Evolutionary conservation across 2,113 vertebrate genomes (phyloP).

Genomic region (Oceanodroma tethys): DNA sequence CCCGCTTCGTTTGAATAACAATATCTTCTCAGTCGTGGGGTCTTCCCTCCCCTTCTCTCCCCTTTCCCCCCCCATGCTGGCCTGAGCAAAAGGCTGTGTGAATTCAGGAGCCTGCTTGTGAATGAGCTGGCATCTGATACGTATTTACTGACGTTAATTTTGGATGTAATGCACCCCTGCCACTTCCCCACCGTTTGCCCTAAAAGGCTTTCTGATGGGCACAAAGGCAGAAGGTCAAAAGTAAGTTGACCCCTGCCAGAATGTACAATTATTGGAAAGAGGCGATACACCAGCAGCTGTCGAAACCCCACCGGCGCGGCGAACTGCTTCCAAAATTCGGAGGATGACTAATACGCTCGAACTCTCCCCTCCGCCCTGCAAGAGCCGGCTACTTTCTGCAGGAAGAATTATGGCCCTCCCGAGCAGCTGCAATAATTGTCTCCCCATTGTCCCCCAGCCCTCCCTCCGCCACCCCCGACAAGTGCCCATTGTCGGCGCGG

Average conservation of each 20-base stretch:
- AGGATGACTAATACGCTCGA: slow-evolving; percentile 76
- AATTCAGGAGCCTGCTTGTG: slow-evolving; percentile 59
- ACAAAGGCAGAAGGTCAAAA: slow-evolving; percentile 82
- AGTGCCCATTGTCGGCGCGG: slow-evolving; percentile 76
- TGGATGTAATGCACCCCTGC: slow-evolving; percentile 73
- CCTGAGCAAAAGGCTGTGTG: slow-evolving; percentile 63
- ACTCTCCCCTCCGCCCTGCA: slow-evolving; percentile 51
- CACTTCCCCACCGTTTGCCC: slow-evolving; percentile 74
- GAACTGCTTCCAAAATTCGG: slow-evolving; percentile 65
- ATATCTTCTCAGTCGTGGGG: slow-evolving; percentile 5
- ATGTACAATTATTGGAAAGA: slow-evolving; percentile 79
- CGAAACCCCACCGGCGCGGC: slow-evolving; percentile 74
- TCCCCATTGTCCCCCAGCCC: slow-evolving; percentile 75
- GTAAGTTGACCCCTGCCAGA: slow-evolving; percentile 83
- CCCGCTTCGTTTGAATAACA: slow-evolving; percentile 45
- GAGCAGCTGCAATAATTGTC: slow-evolving; percentile 87
- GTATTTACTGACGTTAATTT: slow-evolving; percentile 73
- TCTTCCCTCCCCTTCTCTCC: neutral
- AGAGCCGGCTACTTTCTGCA: slow-evolving; percentile 55
- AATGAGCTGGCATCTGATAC: slow-evolving; percentile 77
- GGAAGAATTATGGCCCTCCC: slow-evolving; percentile 75
- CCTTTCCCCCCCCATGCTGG: neutral
- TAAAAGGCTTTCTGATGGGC: slow-evolving; percentile 68
- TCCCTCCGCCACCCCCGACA: slow-evolving; percentile 79
- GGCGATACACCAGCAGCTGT: slow-evolving; percentile 78